A percentile compares a stretch with the other conserved stretches of the same genome.
phyloP scores from a whole-genome alignment of 2,888 invertebrate species.

The Lypha dubia region DNA sequence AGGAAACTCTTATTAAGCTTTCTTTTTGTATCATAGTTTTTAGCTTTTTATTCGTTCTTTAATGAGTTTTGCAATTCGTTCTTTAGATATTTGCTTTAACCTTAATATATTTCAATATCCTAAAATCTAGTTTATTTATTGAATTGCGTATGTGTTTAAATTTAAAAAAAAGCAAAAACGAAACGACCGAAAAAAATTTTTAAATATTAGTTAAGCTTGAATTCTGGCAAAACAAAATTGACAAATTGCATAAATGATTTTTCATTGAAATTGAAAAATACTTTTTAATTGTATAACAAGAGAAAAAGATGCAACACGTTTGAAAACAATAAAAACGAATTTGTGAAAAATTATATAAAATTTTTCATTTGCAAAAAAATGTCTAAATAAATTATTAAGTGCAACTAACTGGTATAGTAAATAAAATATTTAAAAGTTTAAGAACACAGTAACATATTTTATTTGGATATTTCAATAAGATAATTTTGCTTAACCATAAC shows the following conservation, averaged over 20 bases:
- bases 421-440: not conserved
- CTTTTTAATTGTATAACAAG: slow-evolving; percentile 60
- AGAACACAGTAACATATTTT: not conserved
- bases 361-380: slow-evolving; percentile 31
- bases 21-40: slow-evolving; percentile 46
- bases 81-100: slow-evolving; percentile 1
- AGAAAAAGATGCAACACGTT: slow-evolving; percentile 48
- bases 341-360: slow-evolving; percentile 34
- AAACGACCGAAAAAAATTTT: slow-evolving; percentile 13
- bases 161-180: slow-evolving; percentile 11
- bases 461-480: not conserved
- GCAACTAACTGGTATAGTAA: not conserved
- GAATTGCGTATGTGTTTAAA: slow-evolving; percentile 28
- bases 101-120: slow-evolving; percentile 16
- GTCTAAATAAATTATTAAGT: not conserved
- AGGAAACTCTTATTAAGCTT: not conserved
- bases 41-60: slow-evolving; percentile 40
- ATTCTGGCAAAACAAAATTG: slow-evolving; percentile 42
- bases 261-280: slow-evolving; percentile 42
- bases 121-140: slow-evolving; percentile 54
- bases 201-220: slow-evolving; percentile 61
- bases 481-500: not conserved
- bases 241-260: slow-evolving; percentile 40
- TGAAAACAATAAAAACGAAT: slow-evolving; percentile 49
- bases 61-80: slow-evolving; percentile 45